Evolutionary conservation across 1,140 invertebrate species (phyloP), one percentile per base, ranked within the genome.

Genomic region (Stratiolaelaps scimitus): DNA sequence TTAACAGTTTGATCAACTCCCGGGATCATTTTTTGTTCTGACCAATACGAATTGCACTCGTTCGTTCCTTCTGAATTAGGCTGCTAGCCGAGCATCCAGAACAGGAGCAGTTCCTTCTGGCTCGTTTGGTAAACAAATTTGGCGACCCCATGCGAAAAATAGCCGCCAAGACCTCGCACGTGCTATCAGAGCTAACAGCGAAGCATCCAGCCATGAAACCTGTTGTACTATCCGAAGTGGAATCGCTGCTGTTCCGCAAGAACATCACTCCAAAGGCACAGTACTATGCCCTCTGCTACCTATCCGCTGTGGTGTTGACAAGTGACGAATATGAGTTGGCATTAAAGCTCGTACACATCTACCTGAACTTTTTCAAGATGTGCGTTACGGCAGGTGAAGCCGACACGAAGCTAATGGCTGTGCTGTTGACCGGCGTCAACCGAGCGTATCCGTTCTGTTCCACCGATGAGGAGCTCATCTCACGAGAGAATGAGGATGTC

Each of bases 291-390:
- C 81, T 97, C 19, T 96, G 92, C 74, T 89, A 94, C 73, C 76
- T 98, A 19, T 65, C 43, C 19, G 40, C 34, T 1, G 84, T 88
- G 70, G 79, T 84, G 69, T 77, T 89, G 46, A 76, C 80, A 13
- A 81, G 82, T 34, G 83, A 86, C 10, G 85, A 92, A 64, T 78
- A 79, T 1, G 80, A 85, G 64, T 77, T 95, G 19, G 91, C 92
- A 0, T 82, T 82, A 67, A 84, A 82, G 70, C 77, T 97, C 17
- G 85, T 97, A 13, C 80, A 84, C 65, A 84, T 97, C n/a, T 97
- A 96, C 75, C 92, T 98, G 73, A 84, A 87, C 0, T 91, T 97
- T 72, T 98, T 98, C 77, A 95, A 92, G 78, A 87, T 90, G 56
- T 84, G 85, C 47, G 82, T 92, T 17, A 89, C 91, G 74, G 87